These are phyloP conservation scores for Cephus pygmeus DNA, from an alignment of 2,888 invertebrate species.

Conservation along the genomic window DNA sequence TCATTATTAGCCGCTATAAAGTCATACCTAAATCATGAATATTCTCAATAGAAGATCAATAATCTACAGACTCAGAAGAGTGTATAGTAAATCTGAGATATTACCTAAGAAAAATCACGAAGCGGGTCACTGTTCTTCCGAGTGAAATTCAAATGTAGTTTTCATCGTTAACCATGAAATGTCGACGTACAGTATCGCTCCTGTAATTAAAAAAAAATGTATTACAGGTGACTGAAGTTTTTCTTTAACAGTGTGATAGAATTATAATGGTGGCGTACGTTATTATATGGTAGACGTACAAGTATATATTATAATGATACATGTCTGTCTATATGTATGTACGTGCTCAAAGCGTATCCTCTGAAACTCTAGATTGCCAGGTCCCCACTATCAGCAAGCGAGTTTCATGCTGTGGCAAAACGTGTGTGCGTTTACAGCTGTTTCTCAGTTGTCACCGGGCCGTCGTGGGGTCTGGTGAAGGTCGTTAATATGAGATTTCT, in stretches of 20 bases:
- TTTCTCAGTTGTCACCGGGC: constrained; percentile 50
- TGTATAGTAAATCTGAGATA: background rate
- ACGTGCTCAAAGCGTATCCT: background rate
- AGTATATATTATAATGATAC: background rate
- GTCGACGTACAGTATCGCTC: background rate
- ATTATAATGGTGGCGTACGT: background rate
- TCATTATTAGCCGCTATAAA: background rate
- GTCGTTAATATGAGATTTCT: constrained; percentile 7
- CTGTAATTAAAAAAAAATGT: background rate
- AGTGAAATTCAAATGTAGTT: background rate
- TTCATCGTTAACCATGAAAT: background rate
- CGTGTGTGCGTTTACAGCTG: constrained; percentile 53
- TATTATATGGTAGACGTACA: too few species aligned
- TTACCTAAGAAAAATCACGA: background rate
- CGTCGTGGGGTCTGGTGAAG: constrained; percentile 35
- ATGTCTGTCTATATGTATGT: background rate
- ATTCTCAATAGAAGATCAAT: background rate
- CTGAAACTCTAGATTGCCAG: constrained; percentile 12
- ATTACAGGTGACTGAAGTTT: background rate
- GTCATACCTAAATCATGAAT: background rate
- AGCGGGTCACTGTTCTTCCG: background rate
- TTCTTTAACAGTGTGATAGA: background rate
- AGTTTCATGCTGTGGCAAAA: constrained; percentile 35
- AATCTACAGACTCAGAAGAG: background rate
- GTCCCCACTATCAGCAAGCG: constrained; percentile 22